These are phyloP conservation scores for Excalfactoria chinensis DNA, from an alignment of 2,113 vertebrate species.

Conservation along the genomic window DNA sequence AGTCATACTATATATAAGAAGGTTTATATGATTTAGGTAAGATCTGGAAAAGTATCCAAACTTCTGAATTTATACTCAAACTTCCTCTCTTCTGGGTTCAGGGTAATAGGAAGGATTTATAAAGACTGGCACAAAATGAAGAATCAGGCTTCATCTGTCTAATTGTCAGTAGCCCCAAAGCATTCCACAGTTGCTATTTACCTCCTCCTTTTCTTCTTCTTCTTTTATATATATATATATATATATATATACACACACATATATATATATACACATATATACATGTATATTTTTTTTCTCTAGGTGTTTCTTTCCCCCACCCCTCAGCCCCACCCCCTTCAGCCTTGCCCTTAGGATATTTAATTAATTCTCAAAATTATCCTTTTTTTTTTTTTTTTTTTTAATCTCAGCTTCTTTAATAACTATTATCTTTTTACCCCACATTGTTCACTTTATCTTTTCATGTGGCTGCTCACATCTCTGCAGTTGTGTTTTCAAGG, in stretches of 20 bases:
- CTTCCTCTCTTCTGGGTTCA: constrained; percentile 33
- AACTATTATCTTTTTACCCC: constrained; percentile 32
- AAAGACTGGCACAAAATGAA: constrained; percentile 48
- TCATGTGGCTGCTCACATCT: constrained; percentile 55
- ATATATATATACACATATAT: no score
- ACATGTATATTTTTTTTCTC: no score
- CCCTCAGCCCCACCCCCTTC: neutral
- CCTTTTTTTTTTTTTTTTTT: constrained; percentile 19
- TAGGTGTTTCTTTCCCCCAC: neutral
- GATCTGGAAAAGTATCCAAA: constrained; percentile 35
- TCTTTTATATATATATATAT: no score
- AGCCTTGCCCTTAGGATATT: constrained; percentile 31
- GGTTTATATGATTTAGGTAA: constrained; percentile 31
- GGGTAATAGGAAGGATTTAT: constrained; percentile 36
- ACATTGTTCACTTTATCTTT: constrained; percentile 49
- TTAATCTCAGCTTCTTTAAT: constrained; percentile 55
- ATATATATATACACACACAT: no score
- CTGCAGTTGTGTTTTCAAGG: neutral
- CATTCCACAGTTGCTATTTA: constrained; percentile 58
- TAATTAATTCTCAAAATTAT: constrained; percentile 60
- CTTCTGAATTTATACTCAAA: constrained; percentile 32
- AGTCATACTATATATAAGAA: neutral
- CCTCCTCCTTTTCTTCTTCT: neutral
- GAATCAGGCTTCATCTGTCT: neutral
- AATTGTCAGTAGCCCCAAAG: neutral